These are phyloP conservation scores for Dendrolimus punctatus DNA, from an alignment of 1,140 invertebrate species.

Conservation along the genomic window DNA sequence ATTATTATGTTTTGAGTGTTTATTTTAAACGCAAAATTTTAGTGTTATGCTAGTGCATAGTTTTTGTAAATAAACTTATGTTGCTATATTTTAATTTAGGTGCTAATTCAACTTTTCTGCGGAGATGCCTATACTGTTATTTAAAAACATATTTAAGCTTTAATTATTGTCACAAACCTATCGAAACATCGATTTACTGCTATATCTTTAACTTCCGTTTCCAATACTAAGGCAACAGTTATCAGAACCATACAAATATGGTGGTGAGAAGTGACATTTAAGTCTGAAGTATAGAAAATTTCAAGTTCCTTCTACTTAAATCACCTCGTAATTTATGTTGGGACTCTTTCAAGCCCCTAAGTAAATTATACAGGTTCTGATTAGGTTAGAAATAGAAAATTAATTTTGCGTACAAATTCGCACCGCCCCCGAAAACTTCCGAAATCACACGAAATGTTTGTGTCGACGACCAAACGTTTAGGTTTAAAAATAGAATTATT, in stretches of 20 bases:
- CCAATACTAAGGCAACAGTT: conserved; percentile 42
- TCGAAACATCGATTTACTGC: conserved; percentile 5
- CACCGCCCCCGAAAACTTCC: conserved; percentile 43
- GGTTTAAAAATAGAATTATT: conserved; percentile 16
- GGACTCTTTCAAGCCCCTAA: conserved; percentile 38
- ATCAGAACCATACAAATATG: conserved; percentile 59
- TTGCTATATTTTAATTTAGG: conserved; percentile 62
- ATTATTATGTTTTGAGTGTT: conserved; percentile 63
- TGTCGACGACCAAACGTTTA: conserved; percentile 17
- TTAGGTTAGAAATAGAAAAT: conserved; percentile 60
- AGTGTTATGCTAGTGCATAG: conserved; percentile 55
- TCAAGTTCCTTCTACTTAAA: conserved; percentile 68
- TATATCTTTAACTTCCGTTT: conserved; percentile 2
- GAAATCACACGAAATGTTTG: conserved; percentile 33
- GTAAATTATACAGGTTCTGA: conserved; percentile 74
- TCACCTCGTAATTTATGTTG: conserved; percentile 73
- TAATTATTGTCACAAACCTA: conserved; percentile 48
- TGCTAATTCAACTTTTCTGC: conserved; percentile 41
- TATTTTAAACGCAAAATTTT: conserved; percentile 50
- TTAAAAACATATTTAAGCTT: conserved; percentile 24
- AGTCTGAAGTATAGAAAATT: conserved; percentile 46
- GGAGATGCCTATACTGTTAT: conserved; percentile 15
- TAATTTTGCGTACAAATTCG: conserved; percentile 40
- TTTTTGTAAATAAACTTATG: conserved; percentile 59
- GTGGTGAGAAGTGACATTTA: conserved; percentile 58